phyloP scores from a whole-genome alignment of 2,797 vertebrate species.

The Melanotaenia trifasciata region DNA sequence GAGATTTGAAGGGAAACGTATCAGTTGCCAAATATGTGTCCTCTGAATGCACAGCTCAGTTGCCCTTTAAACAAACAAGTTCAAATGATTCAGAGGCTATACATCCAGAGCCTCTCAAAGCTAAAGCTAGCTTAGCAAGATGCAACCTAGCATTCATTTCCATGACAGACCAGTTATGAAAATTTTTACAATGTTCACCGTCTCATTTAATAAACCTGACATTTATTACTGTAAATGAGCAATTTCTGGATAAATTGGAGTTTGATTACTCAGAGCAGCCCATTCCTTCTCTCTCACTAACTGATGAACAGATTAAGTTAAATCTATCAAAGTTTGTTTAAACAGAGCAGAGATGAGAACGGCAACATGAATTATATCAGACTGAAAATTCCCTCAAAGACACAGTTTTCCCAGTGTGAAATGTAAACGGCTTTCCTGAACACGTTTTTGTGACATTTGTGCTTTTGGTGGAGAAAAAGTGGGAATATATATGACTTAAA shows the following conservation, averaged over 20 bases:
- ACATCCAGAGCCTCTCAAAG: too few relatives aligned
- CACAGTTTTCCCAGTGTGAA: not conserved
- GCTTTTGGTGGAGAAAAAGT: not conserved
- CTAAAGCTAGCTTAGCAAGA: too few relatives aligned
- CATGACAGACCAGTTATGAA: too few relatives aligned
- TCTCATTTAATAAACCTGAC: not conserved
- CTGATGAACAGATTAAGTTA: not conserved
- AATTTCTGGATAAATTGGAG: not conserved
- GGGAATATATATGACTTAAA: not conserved
- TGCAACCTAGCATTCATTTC: too few relatives aligned
- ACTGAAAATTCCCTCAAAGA: not conserved
- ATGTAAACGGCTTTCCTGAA: too few relatives aligned
- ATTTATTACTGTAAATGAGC: not conserved
- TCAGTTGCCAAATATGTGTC: slow-evolving; percentile 7
- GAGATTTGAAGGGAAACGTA: slow-evolving; percentile 11
- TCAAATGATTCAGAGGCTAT: not conserved
- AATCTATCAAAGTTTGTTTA: not conserved
- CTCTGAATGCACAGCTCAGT: slow-evolving; percentile 16
- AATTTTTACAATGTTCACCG: not conserved
- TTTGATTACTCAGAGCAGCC: too few relatives aligned
- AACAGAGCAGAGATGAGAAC: not conserved
- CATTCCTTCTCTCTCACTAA: too few relatives aligned
- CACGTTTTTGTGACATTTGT: too few relatives aligned
- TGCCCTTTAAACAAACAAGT: not conserved
- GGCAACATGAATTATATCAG: too few relatives aligned